Base-by-base conservation (phyloP, 2,797 vertebrate genomes). In the Syngnathus rostellatus region DNA sequence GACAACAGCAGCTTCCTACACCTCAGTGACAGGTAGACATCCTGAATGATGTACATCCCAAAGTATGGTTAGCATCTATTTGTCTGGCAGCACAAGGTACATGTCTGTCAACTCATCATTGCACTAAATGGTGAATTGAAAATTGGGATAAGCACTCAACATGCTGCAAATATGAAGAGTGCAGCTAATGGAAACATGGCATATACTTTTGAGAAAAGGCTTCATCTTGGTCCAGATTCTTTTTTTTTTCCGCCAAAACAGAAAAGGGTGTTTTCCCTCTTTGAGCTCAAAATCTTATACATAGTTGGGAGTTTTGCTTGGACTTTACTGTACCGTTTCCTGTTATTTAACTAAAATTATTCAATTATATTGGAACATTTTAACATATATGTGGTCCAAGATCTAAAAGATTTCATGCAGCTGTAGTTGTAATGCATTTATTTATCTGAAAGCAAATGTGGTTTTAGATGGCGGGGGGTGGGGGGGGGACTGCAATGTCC, bases 1-100 rank as follows among this genome's bases (percentile, higher is more conserved):
- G 97, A 99, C 76, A 98, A 89, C 88, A 99, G 97, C 91, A 99
- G 97, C 89, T 99, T 98, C 85, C 94, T 97, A 77, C 97, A 99
- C 75, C 91, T 99, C 69, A 99, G 97, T 78, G 97, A 98, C 90
- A 99, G 97, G 97, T 99, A 85, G 9, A 66, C 59, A 53, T 51
- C 51, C 48, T 38, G 51, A 40, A 50, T 63, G 8, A 63, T 63
- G 14, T 37, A 63, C 37, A 10, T 5, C 16, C 6, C 53, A 31
- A 3, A 54, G 17, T 50, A 23, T 11, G 53, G 5, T 4, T 31
- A 31, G 31, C 31, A 31, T 11, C 6, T 1, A 55, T 19, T 19
- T 43, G 41, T 43, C 10, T 43, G 41, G 41, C 2, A 12, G 41
- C 45, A 11, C 12, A 46, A 16, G 16, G 45, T 46, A 17, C 14